These are phyloP conservation scores for Neosalanx taihuensis DNA, from an alignment of 2,797 vertebrate genomes.

Conservation along the genomic window DNA sequence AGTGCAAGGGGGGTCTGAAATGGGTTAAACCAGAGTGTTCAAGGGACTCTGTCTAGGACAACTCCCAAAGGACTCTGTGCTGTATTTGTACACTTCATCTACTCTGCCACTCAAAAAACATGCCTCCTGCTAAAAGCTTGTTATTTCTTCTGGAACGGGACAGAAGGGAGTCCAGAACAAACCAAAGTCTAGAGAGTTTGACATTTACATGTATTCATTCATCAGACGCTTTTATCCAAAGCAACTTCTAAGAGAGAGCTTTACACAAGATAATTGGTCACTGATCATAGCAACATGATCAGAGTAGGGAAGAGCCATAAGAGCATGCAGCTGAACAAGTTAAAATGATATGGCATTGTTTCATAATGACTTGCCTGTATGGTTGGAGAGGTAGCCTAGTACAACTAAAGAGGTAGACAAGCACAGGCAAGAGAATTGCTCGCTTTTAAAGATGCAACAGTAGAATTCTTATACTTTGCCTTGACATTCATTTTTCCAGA, in stretches of 20 bases:
- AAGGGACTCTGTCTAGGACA: conserved; percentile 29
- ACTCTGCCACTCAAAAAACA: conserved; percentile 32
- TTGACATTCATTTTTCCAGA: no score
- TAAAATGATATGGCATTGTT: no score
- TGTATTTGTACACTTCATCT: conserved; percentile 20
- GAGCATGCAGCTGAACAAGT: no score
- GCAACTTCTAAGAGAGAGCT: no score
- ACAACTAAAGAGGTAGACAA: not conserved
- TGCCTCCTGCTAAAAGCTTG: conserved; percentile 49
- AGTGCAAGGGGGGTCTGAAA: conserved; percentile 15
- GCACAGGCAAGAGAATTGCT: not conserved
- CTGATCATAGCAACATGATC: no score
- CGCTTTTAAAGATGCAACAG: not conserved
- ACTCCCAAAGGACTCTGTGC: conserved; percentile 24
- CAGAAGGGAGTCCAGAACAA: conserved; percentile 23
- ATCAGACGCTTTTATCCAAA: no score
- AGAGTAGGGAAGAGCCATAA: no score
- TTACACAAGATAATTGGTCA: no score
- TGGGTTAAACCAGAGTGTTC: conserved; percentile 11
- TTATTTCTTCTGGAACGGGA: conserved; percentile 60
- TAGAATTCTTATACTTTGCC: not conserved
- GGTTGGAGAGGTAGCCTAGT: not conserved
- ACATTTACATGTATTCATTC: no score
- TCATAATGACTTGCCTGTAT: not conserved
- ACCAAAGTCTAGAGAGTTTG: conserved; percentile 23